These are phyloP conservation scores for Lycia hirtaria DNA, from an alignment of 2,888 invertebrate genomes.

Conservation along the genomic window DNA sequence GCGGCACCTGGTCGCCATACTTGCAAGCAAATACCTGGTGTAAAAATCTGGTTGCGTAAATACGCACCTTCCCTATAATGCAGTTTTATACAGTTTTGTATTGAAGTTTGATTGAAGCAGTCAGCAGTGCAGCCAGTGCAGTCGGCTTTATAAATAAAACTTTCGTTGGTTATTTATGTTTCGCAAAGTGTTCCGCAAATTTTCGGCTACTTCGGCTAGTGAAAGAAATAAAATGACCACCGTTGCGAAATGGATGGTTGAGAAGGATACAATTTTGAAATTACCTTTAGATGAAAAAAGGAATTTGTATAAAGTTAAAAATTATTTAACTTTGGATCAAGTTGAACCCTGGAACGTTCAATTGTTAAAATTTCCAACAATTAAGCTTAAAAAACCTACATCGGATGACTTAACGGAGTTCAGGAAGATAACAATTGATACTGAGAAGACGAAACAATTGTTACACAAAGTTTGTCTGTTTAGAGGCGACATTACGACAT, in stretches of 20 bases:
- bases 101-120: too few species aligned
- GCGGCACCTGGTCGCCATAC: too few species aligned
- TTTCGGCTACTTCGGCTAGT: slow-evolving; percentile 5
- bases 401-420: slow-evolving; percentile 57
- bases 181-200: slow-evolving; percentile 5
- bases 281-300: slow-evolving; percentile 84
- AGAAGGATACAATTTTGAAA: slow-evolving; percentile 81
- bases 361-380: slow-evolving; percentile 63
- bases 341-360: slow-evolving; percentile 86
- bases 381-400: slow-evolving; percentile 65
- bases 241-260: slow-evolving; percentile 72
- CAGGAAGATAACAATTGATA: slow-evolving; percentile 58
- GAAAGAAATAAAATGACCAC: slow-evolving; percentile 74
- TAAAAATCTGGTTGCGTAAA: too few species aligned
- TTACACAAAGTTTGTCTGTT: slow-evolving; percentile 88
- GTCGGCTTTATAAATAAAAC: too few species aligned
- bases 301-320: slow-evolving; percentile 71
- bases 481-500: slow-evolving; percentile 92
- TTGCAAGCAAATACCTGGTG: too few species aligned
- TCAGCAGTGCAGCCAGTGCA: too few species aligned
- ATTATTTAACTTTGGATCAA: slow-evolving; percentile 69
- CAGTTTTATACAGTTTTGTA: too few species aligned
- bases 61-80: too few species aligned
- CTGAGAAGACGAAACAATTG: slow-evolving; percentile 70
- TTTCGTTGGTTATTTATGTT: too few species aligned